These are phyloP conservation scores for Tiphia femorata DNA, from an alignment of 2,888 invertebrate genomes.

Conservation along the genomic window DNA sequence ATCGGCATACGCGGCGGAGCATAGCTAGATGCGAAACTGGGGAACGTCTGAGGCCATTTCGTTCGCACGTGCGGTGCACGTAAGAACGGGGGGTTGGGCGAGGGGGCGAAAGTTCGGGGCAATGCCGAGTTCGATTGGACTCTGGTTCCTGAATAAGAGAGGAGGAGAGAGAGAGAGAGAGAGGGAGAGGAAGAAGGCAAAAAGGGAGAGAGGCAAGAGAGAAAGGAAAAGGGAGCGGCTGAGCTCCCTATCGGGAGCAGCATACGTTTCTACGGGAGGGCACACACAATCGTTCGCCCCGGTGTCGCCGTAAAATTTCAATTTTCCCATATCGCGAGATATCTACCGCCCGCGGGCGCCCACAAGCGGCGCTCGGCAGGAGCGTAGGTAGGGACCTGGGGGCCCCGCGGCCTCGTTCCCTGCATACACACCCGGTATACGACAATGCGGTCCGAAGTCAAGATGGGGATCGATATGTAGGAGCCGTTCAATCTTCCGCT, in stretches of 20 bases:
- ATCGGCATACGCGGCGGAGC: no score
- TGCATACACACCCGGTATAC: slow-evolving; percentile 33
- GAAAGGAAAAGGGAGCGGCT: slow-evolving; percentile 13
- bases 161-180: background rate
- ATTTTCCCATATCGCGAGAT: slow-evolving; percentile 44
- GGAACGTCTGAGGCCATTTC: slow-evolving; percentile 13
- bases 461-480: slow-evolving; percentile 36
- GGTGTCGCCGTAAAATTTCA: slow-evolving; percentile 52
- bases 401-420: slow-evolving; percentile 3
- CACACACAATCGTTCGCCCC: slow-evolving; percentile 29
- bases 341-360: slow-evolving; percentile 23
- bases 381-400: no score
- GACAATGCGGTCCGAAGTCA: slow-evolving; percentile 23
- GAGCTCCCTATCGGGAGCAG: slow-evolving; percentile 4
- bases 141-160: background rate
- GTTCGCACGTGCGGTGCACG: slow-evolving; percentile 21
- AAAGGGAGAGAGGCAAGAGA: background rate
- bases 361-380: slow-evolving; percentile 21
- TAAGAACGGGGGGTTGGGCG: slow-evolving; percentile 4
- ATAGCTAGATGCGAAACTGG: no score
- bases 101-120: slow-evolving; percentile 11
- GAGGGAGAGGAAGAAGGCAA: background rate
- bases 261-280: slow-evolving; percentile 17
- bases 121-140: slow-evolving; percentile 22
- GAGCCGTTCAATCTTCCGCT: slow-evolving; percentile 45